Percentiles rank a stretch among this genome's conserved stretches.
Evolutionary conservation across 2,113 vertebrate species (phyloP).

Genomic region (Sceloporus tristichus): DNA sequence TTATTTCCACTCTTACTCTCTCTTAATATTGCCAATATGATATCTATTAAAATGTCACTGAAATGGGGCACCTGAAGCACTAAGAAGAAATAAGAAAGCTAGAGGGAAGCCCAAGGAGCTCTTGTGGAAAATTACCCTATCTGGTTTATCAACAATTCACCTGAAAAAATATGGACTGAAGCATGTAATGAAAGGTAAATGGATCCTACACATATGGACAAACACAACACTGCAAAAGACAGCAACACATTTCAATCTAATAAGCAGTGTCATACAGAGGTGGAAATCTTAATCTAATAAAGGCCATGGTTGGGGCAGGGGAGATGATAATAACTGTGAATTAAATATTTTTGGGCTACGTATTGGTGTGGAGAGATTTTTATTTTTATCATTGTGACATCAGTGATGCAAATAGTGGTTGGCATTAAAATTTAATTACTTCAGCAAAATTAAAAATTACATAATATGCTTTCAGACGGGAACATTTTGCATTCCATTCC

Average conservation of each 20-base stretch:
- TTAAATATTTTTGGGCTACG: neutral
- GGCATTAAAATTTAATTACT: neutral
- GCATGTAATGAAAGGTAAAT: neutral
- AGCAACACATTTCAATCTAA: neutral
- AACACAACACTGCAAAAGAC: neutral
- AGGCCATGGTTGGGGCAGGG: neutral
- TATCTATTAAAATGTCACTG: neutral
- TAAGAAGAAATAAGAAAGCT: neutral
- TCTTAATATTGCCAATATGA: neutral
- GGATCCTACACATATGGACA: neutral
- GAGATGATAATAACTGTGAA: neutral
- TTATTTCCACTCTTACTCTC: neutral
- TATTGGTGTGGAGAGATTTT: neutral
- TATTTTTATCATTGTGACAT: constrained; percentile 7
- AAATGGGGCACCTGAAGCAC: neutral
- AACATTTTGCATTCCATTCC: neutral
- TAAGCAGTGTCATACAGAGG: neutral
- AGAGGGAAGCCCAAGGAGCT: neutral
- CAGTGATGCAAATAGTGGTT: constrained; percentile 1
- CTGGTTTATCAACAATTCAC: neutral
- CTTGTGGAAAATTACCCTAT: neutral
- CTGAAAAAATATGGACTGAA: neutral
- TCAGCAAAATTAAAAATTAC: neutral
- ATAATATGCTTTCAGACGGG: neutral
- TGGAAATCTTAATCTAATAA: neutral